Conservation (phyloP, 2,113 vertebrate genomes). For the Erythrocercus mccallii region DNA sequence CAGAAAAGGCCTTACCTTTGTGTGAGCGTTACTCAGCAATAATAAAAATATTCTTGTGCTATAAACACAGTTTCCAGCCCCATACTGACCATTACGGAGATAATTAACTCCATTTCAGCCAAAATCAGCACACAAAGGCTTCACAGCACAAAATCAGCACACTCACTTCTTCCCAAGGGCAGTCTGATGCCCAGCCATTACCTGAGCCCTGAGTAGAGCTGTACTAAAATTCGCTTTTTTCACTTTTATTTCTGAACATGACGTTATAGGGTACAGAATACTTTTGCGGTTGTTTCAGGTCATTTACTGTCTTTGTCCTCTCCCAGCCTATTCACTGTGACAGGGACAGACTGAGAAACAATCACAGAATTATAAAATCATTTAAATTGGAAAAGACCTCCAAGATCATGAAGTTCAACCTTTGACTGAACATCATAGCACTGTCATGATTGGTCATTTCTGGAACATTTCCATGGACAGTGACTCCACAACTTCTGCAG, state of each 20-base stretch:
- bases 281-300: not conserved
- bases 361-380: not conserved
- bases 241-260: not conserved
- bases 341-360: not conserved
- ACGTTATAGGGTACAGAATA: accelerated
- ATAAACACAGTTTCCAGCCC: not conserved
- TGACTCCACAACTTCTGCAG: too few species aligned
- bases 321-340: not conserved
- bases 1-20: not conserved
- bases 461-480: not conserved
- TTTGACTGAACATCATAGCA: not conserved
- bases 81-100: not conserved
- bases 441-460: not conserved
- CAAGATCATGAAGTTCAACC: not conserved
- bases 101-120: too few species aligned
- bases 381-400: not conserved
- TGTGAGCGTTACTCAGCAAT: not conserved
- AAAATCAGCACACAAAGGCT: not conserved
- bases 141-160: too few species aligned
- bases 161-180: not conserved
- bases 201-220: not conserved
- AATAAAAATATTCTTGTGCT: not conserved
- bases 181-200: not conserved
- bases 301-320: not conserved
- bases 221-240: not conserved